These are phyloP conservation scores for Heliconius ismenius DNA, from an alignment of 2,888 invertebrate genomes.

Conservation along the genomic window DNA sequence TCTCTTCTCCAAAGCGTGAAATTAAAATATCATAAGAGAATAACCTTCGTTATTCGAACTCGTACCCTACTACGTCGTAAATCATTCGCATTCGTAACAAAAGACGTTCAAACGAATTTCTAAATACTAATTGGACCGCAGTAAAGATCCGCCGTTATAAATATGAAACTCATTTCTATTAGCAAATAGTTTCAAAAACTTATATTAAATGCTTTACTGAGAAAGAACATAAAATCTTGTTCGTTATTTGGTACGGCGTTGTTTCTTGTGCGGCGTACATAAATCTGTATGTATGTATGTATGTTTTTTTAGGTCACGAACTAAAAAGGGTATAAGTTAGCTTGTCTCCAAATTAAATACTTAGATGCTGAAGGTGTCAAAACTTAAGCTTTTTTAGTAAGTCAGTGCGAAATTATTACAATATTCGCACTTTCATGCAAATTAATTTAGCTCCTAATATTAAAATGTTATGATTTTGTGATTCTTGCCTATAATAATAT, in stretches of 20 bases:
- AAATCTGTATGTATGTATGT: conserved; percentile 40
- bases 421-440: no score
- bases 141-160: conserved; percentile 55
- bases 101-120: conserved; percentile 58
- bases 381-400: not conserved
- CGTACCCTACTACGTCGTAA: conserved; percentile 58
- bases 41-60: conserved; percentile 37
- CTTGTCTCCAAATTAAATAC: not conserved
- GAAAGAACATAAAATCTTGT: conserved; percentile 45
- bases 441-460: no score
- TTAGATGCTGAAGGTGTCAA: not conserved
- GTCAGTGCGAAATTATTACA: not conserved
- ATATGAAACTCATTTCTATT: conserved; percentile 55
- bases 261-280: conserved; percentile 65
- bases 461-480: no score
- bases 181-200: conserved; percentile 59
- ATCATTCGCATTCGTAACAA: conserved; percentile 71
- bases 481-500: no score
- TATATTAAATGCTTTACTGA: conserved; percentile 69
- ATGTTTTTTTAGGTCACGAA: not conserved
- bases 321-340: not conserved
- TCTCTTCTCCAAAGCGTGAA: not conserved
- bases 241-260: conserved; percentile 66
- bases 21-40: not conserved
- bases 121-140: conserved; percentile 64